phyloP scores from a whole-genome alignment of 1,140 invertebrate genomes.

The Tetragnatha versicolor region DNA sequence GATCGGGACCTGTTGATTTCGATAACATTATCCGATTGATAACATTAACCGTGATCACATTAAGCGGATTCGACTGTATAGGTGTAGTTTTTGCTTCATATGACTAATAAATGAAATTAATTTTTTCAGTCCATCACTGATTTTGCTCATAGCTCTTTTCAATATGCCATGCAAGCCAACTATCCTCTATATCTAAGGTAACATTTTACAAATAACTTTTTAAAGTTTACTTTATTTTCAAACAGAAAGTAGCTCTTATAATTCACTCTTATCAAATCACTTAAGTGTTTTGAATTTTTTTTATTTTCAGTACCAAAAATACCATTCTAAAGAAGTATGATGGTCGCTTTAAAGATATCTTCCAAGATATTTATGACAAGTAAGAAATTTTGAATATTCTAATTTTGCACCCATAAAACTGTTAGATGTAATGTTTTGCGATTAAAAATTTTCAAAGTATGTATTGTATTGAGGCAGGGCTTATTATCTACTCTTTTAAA shows the following conservation, averaged over 20 bases:
- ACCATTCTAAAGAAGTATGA: constrained; percentile 99
- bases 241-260: neutral
- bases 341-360: constrained; percentile 98
- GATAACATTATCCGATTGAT: too few relatives aligned
- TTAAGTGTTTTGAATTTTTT: neutral
- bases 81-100: too few relatives aligned
- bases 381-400: constrained; percentile 58
- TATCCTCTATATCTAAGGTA: constrained; percentile 89
- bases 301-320: constrained; percentile 84
- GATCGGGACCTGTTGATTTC: too few relatives aligned
- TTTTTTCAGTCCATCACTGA: constrained; percentile 68
- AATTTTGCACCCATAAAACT: neutral
- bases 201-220: constrained; percentile 1
- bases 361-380: constrained; percentile 95
- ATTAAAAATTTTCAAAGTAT: too few relatives aligned
- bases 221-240: neutral
- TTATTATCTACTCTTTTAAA: too few relatives aligned
- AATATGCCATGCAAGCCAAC: constrained; percentile 84
- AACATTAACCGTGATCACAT: too few relatives aligned
- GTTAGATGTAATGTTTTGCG: neutral
- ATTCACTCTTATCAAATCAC: too few relatives aligned
- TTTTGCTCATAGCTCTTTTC: constrained; percentile 93
- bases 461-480: too few relatives aligned
- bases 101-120: constrained; percentile 22
- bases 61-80: too few relatives aligned